Evolutionary conservation across 2,113 vertebrate genomes (phyloP).

Genomic region (Rhinogobius similis): DNA sequence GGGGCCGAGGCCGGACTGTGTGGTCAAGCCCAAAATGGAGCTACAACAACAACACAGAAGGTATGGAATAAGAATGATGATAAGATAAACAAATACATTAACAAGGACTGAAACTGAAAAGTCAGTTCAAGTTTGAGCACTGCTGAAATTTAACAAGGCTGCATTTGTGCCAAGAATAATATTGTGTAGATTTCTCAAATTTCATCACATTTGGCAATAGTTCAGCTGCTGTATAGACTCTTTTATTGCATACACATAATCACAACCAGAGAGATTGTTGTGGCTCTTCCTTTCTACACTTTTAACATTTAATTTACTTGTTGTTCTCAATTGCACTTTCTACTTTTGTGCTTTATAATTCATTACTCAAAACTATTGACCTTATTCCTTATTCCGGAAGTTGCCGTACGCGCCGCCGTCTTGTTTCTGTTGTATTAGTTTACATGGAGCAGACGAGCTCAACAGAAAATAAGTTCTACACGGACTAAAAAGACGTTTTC

Average conservation of each 20-base stretch:
- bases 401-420: too few relatives aligned
- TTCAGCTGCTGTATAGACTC: not conserved
- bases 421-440: too few relatives aligned
- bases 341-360: not conserved
- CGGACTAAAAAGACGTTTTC: too few relatives aligned
- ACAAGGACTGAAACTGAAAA: not conserved
- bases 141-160: not conserved
- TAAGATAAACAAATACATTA: not conserved
- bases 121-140: not conserved
- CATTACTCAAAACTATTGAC: not conserved
- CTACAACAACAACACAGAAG: conserved; percentile 7
- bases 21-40: conserved; percentile 18
- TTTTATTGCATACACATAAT: not conserved
- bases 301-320: not conserved
- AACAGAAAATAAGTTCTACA: too few relatives aligned
- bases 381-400: too few relatives aligned
- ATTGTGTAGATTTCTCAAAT: not conserved
- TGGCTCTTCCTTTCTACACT: not conserved
- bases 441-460: too few relatives aligned
- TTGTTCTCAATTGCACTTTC: not conserved
- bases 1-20: conserved; percentile 11
- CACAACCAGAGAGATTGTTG: too few relatives aligned
- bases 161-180: not conserved
- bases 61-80: not conserved
- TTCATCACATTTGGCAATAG: not conserved